Evolutionary conservation across 2,113 vertebrate species (phyloP), one percentile per base, ranked within the genome.

Genomic region (Nothocercus nigrocapillus): DNA sequence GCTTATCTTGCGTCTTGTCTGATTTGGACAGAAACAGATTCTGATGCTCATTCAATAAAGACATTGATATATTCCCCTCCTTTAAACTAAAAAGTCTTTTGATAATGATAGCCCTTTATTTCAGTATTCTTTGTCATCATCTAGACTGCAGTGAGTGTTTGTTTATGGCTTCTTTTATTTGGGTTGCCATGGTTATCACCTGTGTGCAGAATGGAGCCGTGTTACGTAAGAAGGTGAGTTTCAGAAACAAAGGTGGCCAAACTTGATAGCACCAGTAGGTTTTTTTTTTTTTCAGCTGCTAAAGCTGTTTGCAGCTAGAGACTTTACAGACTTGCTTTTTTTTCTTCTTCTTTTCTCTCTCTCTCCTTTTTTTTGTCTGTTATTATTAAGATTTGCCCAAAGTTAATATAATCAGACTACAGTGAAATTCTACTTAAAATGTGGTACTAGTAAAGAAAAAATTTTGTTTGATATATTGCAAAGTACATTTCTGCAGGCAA

Each of bases 61-160:
- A 17, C 79, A 90, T 83, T 88, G 85, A 90, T 75, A 24, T 30
- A 16, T 32, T 78, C 45, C 21, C 72, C 64, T 93, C 54, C 45
- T 93, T 94, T 70, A 54, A 82, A 15, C 70, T 53, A 49, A 94
- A 63, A 24, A 83, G 42, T 54, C n/a, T 27, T 59, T 49, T 83
- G 75, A 54, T 91, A 67, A 81, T 67, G 95, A 95, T 56, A 78
- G 68, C 15, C 32, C 63, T 93, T 93, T 88, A 61, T 95, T 94
- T 80, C 72, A 38, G 9, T 42, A 69, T 89, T 75, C 67, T 91
- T 34, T 70, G 0, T 83, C 49, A 66, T 30, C 40, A 42, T 28
- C 30, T 21, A n/a, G 42, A 44, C 44, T 68, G 45, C 67, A 40
- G 42, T 51, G 58, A 56, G 11, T 47, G 61, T 78, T 72, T 86